Base-by-base conservation (phyloP, 2,888 invertebrate genomes). In the Spisula solida region DNA sequence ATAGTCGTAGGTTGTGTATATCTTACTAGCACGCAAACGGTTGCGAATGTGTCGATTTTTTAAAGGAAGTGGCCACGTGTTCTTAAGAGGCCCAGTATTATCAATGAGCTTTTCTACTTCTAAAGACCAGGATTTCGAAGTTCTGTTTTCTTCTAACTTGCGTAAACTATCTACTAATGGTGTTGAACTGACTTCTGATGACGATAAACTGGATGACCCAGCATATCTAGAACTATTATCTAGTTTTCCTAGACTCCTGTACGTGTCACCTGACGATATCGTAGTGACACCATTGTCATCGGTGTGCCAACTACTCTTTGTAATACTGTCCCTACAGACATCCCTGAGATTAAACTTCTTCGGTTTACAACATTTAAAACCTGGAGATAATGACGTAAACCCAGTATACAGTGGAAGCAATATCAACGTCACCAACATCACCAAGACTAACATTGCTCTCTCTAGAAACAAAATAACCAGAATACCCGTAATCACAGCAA, bases 371-470 rank as follows among this genome's bases (percentile, higher is more conserved):
- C 88, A 83, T 48, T 82, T 70, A 56, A 94, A 92, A 20, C 90
- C 92, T 25, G 93, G 87, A 10, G 91, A 93, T 14, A 94, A 89
- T 8, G 95, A 94, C 10, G 95, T 95, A 56, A 95, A 93, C 20
- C 95, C 95, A 10, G 95, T 94, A 81, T 94, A 95, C 25, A 95
- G 66, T 4, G 95, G 95, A 25, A 95, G 90, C 5, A 95, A 34
- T 79, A 94, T 89, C 48, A 95, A 86, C 8, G 95, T 94, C 6
- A 88, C 88, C 25, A 95, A 84, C 95, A 95, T 94, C 8, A 94
- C 91, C 25, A 94, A 56, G 41, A 94, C 88, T 18, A 95, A 78
- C 82, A 93, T 88, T 16, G 94, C 93, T 48, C 93, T 86, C 20
- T 91, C 87, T 4, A 93, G 81, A 85, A 94, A 95, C 31, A 95